phyloP scores from a whole-genome alignment of 2,113 vertebrate genomes.

The Bungarus multicinctus region DNA sequence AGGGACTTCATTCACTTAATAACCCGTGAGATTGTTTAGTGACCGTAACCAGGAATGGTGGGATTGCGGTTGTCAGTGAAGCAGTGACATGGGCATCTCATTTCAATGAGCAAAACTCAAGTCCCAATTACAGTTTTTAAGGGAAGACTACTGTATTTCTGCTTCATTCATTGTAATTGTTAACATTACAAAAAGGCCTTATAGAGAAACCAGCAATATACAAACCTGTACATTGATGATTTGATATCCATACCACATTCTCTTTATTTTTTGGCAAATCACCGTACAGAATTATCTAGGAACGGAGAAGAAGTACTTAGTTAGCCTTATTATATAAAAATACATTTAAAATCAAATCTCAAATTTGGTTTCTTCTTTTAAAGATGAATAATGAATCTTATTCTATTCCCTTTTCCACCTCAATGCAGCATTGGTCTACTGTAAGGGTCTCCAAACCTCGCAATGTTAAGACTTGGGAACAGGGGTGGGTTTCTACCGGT shows the following conservation, averaged over 20 bases:
- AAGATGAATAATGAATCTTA: neutral
- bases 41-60: neutral
- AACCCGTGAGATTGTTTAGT: neutral
- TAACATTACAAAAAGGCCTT: neutral
- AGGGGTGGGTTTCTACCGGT: too few species aligned
- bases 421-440: neutral
- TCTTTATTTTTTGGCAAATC: constrained; percentile 98
- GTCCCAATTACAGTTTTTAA: neutral
- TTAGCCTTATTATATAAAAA: constrained; percentile 40
- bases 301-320: constrained; percentile 49
- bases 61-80: neutral
- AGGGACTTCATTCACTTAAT: neutral
- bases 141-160: neutral
- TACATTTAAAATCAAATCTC: neutral
- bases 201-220: constrained; percentile 48
- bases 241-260: constrained; percentile 94
- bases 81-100: neutral
- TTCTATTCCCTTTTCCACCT: neutral
- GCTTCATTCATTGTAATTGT: neutral
- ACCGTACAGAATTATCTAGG: constrained; percentile 91
- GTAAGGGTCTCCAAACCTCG: too few species aligned
- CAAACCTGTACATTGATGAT: constrained; percentile 96
- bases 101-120: neutral
- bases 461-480: too few species aligned
- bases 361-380: neutral